Evolutionary conservation across 1,140 invertebrate genomes (phyloP).

Genomic region (Ephestia elutella): DNA sequence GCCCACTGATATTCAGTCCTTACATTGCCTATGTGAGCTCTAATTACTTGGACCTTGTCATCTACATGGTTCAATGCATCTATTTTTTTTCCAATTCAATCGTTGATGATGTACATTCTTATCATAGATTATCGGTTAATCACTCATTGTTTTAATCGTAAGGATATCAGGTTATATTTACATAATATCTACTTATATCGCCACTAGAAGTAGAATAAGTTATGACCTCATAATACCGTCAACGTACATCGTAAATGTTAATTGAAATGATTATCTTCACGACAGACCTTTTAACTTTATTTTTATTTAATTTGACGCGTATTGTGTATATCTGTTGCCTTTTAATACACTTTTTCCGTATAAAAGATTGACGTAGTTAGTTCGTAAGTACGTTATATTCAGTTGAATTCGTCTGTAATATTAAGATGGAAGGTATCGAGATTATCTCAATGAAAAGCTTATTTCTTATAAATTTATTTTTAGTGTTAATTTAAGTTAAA

Average conservation of each 20-base stretch:
- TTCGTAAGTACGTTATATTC: too few species aligned
- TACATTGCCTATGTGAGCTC: background rate
- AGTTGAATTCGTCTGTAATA: too few species aligned
- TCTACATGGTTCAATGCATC: background rate
- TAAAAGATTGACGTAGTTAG: too few species aligned
- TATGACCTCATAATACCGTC: constrained; percentile 1
- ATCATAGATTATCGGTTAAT: constrained; percentile 18
- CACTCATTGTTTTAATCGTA: constrained; percentile 21
- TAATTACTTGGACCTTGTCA: background rate
- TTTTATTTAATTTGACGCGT: too few species aligned
- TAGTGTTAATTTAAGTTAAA: too few species aligned
- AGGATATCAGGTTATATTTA: constrained; percentile 12
- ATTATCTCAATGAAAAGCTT: too few species aligned
- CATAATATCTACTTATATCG: background rate
- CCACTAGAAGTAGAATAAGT: background rate
- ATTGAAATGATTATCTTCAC: background rate
- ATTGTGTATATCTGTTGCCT: too few species aligned
- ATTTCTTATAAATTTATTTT: too few species aligned
- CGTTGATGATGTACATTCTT: constrained; percentile 13
- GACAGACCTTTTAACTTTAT: too few species aligned
- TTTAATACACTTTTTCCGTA: too few species aligned
- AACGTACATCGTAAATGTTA: background rate
- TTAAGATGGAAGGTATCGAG: too few species aligned
- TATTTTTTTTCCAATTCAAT: background rate
- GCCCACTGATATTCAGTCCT: constrained; percentile 1